A percentile compares a stretch with the other conserved stretches of the same genome.
These are phyloP conservation scores for Autographa pulchrina DNA, from an alignment of 2,888 invertebrate genomes.

Conservation along the genomic window DNA sequence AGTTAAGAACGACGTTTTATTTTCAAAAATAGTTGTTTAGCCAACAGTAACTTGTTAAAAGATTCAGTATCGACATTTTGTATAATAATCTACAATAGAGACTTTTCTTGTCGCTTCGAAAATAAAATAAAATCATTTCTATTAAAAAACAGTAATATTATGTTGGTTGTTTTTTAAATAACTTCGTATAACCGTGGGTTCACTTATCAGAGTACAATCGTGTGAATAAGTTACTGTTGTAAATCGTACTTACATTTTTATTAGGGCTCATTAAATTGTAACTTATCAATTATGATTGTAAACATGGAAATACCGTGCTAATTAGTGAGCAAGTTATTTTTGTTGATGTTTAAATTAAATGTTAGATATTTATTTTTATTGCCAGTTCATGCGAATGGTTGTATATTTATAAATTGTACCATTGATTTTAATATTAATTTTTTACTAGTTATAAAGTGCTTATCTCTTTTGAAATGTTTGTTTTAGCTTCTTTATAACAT, in stretches of 20 bases:
- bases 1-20: no score
- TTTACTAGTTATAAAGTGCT: no score
- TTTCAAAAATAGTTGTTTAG: no score
- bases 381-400: neutral
- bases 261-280: neutral
- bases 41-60: neutral
- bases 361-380: constrained; percentile 11
- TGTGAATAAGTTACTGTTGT: neutral
- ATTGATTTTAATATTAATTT: no score
- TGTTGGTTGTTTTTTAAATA: neutral
- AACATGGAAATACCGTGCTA: constrained; percentile 24
- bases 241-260: constrained; percentile 2
- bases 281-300: constrained; percentile 25
- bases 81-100: neutral
- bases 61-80: neutral
- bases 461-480: no score
- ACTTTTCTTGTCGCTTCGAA: neutral
- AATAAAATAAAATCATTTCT: neutral
- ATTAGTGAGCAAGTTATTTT: constrained; percentile 38
- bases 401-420: neutral
- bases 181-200: neutral
- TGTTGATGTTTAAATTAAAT: constrained; percentile 33
- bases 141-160: neutral
- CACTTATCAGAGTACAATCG: constrained; percentile 2
- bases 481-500: no score